phyloP scores from a whole-genome alignment of 2,888 invertebrate species.

The Orchesellides sinensis region DNA sequence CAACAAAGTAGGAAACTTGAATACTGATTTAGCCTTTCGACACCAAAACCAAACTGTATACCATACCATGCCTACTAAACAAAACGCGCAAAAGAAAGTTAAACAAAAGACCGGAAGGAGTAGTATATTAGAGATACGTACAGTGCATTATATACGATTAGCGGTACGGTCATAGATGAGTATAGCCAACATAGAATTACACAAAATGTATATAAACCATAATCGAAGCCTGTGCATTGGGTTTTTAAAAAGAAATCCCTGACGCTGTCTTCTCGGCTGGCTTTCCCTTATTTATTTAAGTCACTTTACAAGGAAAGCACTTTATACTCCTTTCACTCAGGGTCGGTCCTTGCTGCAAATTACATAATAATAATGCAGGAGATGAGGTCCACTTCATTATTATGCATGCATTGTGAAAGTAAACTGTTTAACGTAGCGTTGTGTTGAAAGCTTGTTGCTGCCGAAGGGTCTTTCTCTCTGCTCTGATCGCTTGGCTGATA shows the following conservation, averaged over 20 bases:
- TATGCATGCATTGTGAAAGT: slow-evolving; percentile 25
- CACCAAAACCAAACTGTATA: too few relatives aligned
- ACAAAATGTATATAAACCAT: not conserved
- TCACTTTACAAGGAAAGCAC: not conserved
- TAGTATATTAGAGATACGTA: too few relatives aligned
- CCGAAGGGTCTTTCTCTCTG: not conserved
- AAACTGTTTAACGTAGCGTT: slow-evolving; percentile 18
- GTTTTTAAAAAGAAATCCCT: not conserved
- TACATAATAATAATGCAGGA: slow-evolving; percentile 17
- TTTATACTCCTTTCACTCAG: not conserved
- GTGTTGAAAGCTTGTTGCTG: slow-evolving; percentile 14
- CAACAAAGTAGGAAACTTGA: too few relatives aligned
- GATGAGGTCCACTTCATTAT: slow-evolving; percentile 25
- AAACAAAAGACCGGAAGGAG: too few relatives aligned
- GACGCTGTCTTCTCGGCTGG: not conserved
- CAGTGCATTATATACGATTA: too few relatives aligned
- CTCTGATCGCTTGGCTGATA: slow-evolving; percentile 33
- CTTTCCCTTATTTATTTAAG: slow-evolving; percentile 27
- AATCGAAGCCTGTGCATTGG: not conserved
- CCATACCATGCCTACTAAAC: too few relatives aligned
- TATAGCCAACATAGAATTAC: not conserved
- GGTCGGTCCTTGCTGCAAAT: not conserved
- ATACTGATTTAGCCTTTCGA: too few relatives aligned
- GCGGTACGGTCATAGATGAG: too few relatives aligned
- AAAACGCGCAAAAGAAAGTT: too few relatives aligned